Conservation (phyloP, 2,888 invertebrate species). For the Bombyx huttoni region DNA sequence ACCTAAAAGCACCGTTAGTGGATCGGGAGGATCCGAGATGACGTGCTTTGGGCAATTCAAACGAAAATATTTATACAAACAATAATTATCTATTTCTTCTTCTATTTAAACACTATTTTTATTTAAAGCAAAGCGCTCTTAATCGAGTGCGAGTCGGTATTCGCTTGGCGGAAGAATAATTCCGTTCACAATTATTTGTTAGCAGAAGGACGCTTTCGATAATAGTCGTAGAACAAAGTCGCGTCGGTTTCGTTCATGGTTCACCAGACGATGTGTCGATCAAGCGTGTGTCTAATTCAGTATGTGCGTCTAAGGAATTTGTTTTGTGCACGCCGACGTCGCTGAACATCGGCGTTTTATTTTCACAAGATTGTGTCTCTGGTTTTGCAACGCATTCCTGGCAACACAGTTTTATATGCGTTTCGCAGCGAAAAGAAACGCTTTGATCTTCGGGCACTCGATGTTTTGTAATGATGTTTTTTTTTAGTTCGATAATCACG, state of each 20-base stretch:
- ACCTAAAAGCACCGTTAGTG: too few relatives aligned
- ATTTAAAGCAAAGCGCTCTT: too few relatives aligned
- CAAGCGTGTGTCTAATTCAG: constrained; percentile 65
- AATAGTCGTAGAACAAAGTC: not conserved
- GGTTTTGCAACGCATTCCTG: constrained; percentile 41
- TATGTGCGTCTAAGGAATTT: constrained; percentile 61
- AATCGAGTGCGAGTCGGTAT: not conserved
- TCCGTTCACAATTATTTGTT: not conserved
- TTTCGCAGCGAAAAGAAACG: constrained; percentile 26
- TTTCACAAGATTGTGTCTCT: constrained; percentile 51
- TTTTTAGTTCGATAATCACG: constrained; percentile 9
- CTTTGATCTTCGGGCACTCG: constrained; percentile 32
- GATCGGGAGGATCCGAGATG: too few relatives aligned
- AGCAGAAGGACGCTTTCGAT: not conserved
- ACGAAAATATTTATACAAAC: too few relatives aligned
- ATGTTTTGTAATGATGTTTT: constrained; percentile 11
- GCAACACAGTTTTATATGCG: constrained; percentile 41
- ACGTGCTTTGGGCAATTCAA: too few relatives aligned
- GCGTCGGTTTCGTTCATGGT: constrained; percentile 32
- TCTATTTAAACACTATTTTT: too few relatives aligned
- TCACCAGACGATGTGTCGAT: constrained; percentile 48
- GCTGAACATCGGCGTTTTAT: constrained; percentile 53
- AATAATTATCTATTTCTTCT: too few relatives aligned
- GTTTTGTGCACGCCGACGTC: constrained; percentile 52
- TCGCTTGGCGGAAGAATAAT: not conserved